Percentiles rank a stretch among this genome's conserved stretches.
These are phyloP conservation scores for Aptenodytes patagonicus DNA, from an alignment of 2,113 vertebrate genomes.

Conservation along the genomic window DNA sequence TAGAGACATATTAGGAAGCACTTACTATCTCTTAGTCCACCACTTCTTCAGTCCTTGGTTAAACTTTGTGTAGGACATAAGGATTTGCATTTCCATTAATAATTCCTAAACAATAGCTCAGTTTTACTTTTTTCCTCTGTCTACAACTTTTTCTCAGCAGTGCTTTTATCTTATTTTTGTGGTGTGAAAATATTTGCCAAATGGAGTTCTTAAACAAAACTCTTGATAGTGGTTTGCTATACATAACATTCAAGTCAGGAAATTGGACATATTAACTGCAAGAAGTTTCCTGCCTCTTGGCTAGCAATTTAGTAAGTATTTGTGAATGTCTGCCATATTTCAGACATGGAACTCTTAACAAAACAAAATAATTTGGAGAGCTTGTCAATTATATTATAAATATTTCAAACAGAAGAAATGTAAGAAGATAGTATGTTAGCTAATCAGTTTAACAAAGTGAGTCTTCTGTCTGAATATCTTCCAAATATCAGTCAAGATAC, in stretches of 20 bases:
- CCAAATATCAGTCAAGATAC: not conserved
- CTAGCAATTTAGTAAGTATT: not conserved
- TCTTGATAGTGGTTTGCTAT: not conserved
- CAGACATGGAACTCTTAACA: not conserved
- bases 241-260: not conserved
- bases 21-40: not conserved
- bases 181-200: not conserved
- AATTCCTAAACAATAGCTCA: not conserved
- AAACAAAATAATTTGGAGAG: not conserved
- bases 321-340: not conserved
- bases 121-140: not conserved
- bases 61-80: not conserved
- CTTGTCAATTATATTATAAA: not conserved
- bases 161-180: not conserved
- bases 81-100: not conserved
- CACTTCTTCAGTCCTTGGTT: not conserved
- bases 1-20: not conserved
- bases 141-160: not conserved
- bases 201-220: not conserved
- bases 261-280: not conserved
- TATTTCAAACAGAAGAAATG: not conserved
- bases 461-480: not conserved
- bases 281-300: not conserved
- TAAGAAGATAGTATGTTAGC: not conserved
- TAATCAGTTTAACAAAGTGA: not conserved